These are phyloP conservation scores for Cyanistes caeruleus DNA, from an alignment of 2,113 vertebrate species.

Conservation along the genomic window DNA sequence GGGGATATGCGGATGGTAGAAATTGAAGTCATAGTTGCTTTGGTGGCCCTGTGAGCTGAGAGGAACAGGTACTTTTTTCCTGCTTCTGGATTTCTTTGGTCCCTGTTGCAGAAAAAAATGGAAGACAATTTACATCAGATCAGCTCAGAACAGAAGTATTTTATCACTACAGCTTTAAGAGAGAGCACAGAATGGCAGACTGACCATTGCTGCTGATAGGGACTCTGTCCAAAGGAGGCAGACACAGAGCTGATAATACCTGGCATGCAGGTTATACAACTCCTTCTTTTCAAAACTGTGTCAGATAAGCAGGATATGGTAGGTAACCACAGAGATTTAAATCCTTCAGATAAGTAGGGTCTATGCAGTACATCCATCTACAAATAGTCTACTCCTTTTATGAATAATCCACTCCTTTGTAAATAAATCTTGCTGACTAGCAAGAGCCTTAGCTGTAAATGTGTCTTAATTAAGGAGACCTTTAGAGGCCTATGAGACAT, in stretches of 20 bases:
- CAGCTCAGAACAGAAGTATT: not conserved
- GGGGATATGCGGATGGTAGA: not conserved
- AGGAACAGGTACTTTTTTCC: not conserved
- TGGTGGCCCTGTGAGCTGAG: not conserved
- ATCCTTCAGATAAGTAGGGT: not conserved
- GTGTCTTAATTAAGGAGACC: not conserved
- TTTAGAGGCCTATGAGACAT: not conserved
- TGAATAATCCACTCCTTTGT: not conserved
- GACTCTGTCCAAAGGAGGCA: not conserved
- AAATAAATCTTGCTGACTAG: not conserved
- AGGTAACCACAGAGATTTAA: not conserved
- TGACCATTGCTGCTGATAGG: rapidly evolving
- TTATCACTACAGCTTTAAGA: not conserved
- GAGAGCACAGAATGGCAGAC: not conserved
- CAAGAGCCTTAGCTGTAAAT: not conserved
- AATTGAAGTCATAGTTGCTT: not conserved
- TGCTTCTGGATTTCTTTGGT: not conserved
- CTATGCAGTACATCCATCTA: not conserved
- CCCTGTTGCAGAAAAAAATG: not conserved
- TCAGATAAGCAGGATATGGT: not conserved
- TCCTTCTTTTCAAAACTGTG: not conserved
- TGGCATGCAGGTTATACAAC: not conserved
- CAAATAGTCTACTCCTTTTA: not conserved
- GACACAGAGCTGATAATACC: not conserved
- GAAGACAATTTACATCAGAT: not conserved